Conservation (phyloP, 2,113 vertebrate species). For the Ochotona curzoniae region DNA sequence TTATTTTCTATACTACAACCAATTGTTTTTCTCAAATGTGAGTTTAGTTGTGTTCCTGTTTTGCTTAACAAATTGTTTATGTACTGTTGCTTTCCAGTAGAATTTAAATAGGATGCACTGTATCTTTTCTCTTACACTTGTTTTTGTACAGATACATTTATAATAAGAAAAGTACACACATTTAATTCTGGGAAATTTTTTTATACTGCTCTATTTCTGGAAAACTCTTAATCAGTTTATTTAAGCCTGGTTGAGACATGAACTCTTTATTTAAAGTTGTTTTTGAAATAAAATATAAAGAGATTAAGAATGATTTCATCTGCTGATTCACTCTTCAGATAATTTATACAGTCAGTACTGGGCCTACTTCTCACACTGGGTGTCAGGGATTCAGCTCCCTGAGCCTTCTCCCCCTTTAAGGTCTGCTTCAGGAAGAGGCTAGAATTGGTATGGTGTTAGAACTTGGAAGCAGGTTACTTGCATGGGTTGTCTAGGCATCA, state of each 20-base stretch:
- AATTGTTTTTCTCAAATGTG: not conserved
- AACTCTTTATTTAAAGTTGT: not conserved
- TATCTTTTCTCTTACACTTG: not conserved
- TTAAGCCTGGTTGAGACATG: not conserved
- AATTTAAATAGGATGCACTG: not conserved
- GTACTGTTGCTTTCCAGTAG: not conserved
- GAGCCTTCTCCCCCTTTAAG: too few species aligned
- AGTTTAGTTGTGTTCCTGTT: not conserved
- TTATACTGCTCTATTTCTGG: not conserved
- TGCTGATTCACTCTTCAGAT: too few species aligned
- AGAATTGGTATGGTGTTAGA: too few species aligned
- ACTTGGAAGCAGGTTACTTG: too few species aligned
- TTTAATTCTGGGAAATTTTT: not conserved
- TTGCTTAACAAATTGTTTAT: not conserved
- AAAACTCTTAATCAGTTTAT: not conserved
- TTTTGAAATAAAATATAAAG: too few species aligned
- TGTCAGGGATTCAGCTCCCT: too few species aligned
- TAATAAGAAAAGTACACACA: rapidly evolving
- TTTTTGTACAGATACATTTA: not conserved
- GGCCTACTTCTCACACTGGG: too few species aligned
- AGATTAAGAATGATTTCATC: too few species aligned
- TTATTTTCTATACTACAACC: not conserved
- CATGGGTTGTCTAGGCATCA: too few species aligned
- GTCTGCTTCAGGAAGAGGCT: too few species aligned
- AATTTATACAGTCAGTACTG: too few species aligned